Conservation (phyloP, 1,140 invertebrate species). For the Trichomalopsis sarcophagae region DNA sequence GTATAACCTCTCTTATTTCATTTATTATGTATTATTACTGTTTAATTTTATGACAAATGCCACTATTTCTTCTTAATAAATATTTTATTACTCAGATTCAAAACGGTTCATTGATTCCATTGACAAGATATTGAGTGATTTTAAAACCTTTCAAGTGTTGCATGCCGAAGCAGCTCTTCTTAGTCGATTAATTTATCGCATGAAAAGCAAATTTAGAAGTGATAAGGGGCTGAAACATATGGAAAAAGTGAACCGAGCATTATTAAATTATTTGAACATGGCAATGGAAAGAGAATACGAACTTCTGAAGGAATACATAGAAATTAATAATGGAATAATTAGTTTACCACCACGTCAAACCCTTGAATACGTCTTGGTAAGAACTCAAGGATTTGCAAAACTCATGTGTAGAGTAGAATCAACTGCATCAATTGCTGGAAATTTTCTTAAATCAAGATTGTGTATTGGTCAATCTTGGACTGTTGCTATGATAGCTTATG, state of each 20-base stretch:
- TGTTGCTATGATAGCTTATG: slow-evolving; percentile 76
- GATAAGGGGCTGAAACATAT: slow-evolving; percentile 78
- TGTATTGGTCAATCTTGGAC: slow-evolving; percentile 76
- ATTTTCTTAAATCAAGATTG: slow-evolving; percentile 76
- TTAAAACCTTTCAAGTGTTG: slow-evolving; percentile 73
- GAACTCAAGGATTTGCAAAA: slow-evolving; percentile 76
- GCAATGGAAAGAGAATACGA: slow-evolving; percentile 67
- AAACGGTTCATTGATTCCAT: slow-evolving; percentile 53
- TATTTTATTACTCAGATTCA: slow-evolving; percentile 55
- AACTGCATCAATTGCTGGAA: slow-evolving; percentile 70
- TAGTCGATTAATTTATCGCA: slow-evolving; percentile 77
- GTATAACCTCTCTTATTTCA: slow-evolving; percentile 39
- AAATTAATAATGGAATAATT: slow-evolving; percentile 61
- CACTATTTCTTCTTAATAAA: neutral
- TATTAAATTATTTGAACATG: slow-evolving; percentile 75
- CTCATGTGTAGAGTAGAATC: slow-evolving; percentile 75
- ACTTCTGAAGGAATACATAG: slow-evolving; percentile 68
- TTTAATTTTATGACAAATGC: neutral
- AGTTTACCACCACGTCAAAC: slow-evolving; percentile 77
- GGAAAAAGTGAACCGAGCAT: slow-evolving; percentile 75
- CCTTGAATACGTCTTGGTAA: slow-evolving; percentile 76
- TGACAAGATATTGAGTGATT: slow-evolving; percentile 65
- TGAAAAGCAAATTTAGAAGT: slow-evolving; percentile 78
- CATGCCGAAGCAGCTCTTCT: slow-evolving; percentile 76
- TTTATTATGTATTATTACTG: slow-evolving; percentile 33